Base-by-base conservation (phyloP, 2,888 invertebrate genomes). In the Andrena flavipes region DNA sequence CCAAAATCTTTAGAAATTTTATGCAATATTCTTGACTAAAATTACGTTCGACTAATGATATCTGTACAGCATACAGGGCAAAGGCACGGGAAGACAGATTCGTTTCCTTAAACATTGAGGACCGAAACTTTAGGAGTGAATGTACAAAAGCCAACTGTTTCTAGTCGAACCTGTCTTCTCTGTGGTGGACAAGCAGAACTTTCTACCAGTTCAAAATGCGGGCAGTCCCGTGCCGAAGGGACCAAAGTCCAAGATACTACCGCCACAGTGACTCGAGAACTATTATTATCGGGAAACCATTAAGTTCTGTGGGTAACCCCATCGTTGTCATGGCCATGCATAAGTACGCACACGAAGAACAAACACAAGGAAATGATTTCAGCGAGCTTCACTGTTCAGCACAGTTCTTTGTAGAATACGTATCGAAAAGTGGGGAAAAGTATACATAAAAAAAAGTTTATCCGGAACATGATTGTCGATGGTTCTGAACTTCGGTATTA, bases 281-380 rank as follows among this genome's bases (percentile, higher is more conserved):
- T 78, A 84, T 84, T 85, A 84, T 84, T 85, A 84, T 83, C 80
- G 75, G 54, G 77, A 70, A 72, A 76, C 73, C 78, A 78, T 84
- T 81, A 84, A 84, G 82, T 85, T 74, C 75, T 63, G 59, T 73
- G 82, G 71, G 54, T 69, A 54, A 73, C 76, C 30, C 33, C 30
- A 35, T 35, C 64, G 73, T 33, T 60, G 26, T 42, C 20, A 70
- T 48, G 69, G 56, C 62, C 70, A n/a, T 51, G 62, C 49, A 54
- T 68, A 75, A 67, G 33, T 67, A 30, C 48, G 10, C 29, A 16
- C 35, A 10, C 59, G 51, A n/a, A 29, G 1, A 26, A 5, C 6
- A 26, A 54, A 42, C 29, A 72, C 13, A 13, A 4, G 51, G 10
- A 29, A 35, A 56, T 3, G 56, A 33, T 3, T 54, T 60, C 33